Evolutionary conservation across 2,113 vertebrate genomes (phyloP).

Genomic region (Callionymus lyra): DNA sequence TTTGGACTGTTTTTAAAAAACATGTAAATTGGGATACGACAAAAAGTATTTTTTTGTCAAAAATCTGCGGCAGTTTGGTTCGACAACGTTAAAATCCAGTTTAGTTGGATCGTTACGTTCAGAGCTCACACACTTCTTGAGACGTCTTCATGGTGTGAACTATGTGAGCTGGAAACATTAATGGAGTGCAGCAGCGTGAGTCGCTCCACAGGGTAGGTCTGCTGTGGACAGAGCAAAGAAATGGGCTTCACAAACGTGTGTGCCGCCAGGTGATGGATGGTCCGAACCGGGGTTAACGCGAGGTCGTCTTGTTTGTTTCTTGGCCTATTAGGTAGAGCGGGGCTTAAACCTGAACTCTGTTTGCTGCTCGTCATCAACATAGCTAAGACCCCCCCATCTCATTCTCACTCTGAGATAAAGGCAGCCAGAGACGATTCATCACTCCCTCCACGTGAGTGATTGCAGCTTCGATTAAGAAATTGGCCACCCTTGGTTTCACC

Average conservation of each 20-base stretch:
- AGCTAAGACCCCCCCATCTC: slow-evolving; percentile 26
- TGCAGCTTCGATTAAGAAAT: slow-evolving; percentile 35
- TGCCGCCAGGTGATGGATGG: slow-evolving; percentile 59
- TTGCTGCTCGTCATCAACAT: slow-evolving; percentile 57
- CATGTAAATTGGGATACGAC: too few relatives aligned
- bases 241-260: slow-evolving; percentile 18
- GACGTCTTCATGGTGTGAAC: slow-evolving; percentile 11
- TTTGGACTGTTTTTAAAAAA: too few relatives aligned
- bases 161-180: slow-evolving; percentile 23
- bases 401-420: slow-evolving; percentile 14
- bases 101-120: too few relatives aligned
- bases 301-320: slow-evolving; percentile 59
- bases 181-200: slow-evolving; percentile 45
- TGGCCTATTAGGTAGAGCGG: slow-evolving; percentile 46
- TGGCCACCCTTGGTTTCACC: slow-evolving; percentile 35
- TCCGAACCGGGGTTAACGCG: slow-evolving; percentile 41
- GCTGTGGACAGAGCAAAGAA: slow-evolving; percentile 36
- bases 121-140: neutral
- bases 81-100: too few relatives aligned
- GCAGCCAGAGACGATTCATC: slow-evolving; percentile 31
- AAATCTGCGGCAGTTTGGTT: too few relatives aligned
- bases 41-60: too few relatives aligned
- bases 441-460: slow-evolving; percentile 33
- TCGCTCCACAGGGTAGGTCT: slow-evolving; percentile 35
- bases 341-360: slow-evolving; percentile 37